Evolutionary conservation across 1,140 invertebrate species (phyloP).

Genomic region (Tribolium castaneum): DNA sequence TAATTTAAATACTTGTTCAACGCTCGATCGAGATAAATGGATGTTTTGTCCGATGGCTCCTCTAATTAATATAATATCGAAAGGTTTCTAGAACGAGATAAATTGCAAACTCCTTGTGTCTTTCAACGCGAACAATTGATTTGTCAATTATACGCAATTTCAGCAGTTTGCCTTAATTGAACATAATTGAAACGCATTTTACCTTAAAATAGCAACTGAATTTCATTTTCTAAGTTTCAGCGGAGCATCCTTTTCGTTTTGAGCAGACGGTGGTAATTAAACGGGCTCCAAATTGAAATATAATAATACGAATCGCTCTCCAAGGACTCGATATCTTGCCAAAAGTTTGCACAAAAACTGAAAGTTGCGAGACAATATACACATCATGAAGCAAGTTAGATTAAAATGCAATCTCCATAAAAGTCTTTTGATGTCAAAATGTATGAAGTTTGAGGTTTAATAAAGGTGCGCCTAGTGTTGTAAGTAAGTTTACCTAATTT

Average conservation of each 20-base stretch:
- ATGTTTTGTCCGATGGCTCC: slow-evolving; percentile 3
- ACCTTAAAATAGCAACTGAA: slow-evolving; percentile 32
- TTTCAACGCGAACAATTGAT: background rate
- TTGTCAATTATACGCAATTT: slow-evolving; percentile 4
- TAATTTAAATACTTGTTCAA: slow-evolving; percentile 23
- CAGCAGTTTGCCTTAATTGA: slow-evolving; percentile 22
- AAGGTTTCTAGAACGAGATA: background rate
- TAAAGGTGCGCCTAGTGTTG: background rate
- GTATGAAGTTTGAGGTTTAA: background rate
- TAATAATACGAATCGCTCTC: slow-evolving; percentile 7
- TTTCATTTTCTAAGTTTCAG: slow-evolving; percentile 16
- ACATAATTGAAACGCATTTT: slow-evolving; percentile 28
- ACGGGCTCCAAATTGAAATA: slow-evolving; percentile 21
- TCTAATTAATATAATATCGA: slow-evolving; percentile 1
- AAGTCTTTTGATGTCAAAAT: background rate
- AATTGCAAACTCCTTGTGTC: slow-evolving; percentile 7
- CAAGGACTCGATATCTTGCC: background rate
- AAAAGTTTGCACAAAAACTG: background rate
- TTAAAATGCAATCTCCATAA: background rate
- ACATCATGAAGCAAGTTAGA: background rate
- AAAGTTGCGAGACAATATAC: background rate
- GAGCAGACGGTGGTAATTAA: slow-evolving; percentile 11
- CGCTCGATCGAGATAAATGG: slow-evolving; percentile 9
- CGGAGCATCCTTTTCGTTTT: slow-evolving; percentile 8
- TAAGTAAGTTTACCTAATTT: background rate